phyloP scores from a whole-genome alignment of 2,797 vertebrate species.

The Ciconia nigra region DNA sequence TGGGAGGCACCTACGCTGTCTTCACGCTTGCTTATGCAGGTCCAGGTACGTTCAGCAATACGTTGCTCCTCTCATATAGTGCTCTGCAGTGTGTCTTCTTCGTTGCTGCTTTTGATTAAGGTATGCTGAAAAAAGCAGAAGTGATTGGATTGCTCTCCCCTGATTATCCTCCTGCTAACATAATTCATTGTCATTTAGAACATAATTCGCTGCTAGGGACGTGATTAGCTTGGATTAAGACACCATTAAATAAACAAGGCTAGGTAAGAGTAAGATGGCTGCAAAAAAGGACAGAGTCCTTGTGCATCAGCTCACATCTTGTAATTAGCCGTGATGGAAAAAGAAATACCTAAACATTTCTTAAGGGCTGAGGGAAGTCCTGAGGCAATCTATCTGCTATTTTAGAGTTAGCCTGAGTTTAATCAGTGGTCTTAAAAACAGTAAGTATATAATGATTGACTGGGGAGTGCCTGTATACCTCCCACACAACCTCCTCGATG shows the following conservation, averaged over 20 bases:
- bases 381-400: not conserved
- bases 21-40: not conserved
- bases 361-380: not conserved
- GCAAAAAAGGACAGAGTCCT: not conserved
- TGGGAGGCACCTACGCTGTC: not conserved
- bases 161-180: not conserved
- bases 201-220: not conserved
- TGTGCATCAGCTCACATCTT: not conserved
- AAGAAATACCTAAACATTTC: not conserved
- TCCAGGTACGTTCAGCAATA: not conserved
- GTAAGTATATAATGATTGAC: not conserved
- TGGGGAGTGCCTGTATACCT: not conserved
- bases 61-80: not conserved
- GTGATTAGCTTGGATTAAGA: conserved; percentile 42
- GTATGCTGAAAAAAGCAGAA: not conserved
- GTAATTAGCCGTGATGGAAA: not conserved
- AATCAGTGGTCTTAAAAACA: not conserved
- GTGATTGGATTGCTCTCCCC: not conserved
- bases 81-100: not conserved
- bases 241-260: conserved; percentile 12
- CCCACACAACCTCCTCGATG: not conserved
- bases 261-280: not conserved
- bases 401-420: not conserved
- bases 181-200: conserved; percentile 46
- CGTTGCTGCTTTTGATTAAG: not conserved